Conservation (phyloP, 2,113 vertebrate genomes). For the Echinops telfairi region DNA sequence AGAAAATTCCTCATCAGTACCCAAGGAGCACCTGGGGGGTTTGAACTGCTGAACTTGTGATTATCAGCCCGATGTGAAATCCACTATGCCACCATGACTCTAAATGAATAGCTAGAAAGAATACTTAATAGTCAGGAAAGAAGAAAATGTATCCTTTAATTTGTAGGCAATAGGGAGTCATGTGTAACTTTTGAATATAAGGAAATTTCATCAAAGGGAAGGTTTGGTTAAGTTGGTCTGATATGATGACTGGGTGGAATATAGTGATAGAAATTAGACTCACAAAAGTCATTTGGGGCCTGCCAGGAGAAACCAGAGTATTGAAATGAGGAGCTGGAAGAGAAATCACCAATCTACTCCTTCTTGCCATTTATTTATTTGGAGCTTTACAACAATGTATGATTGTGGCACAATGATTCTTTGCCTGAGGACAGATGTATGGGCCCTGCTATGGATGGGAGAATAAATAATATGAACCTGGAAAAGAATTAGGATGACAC, state of each 20-base stretch:
- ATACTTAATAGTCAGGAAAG: background rate
- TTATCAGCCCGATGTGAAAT: too few species aligned
- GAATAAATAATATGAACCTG: slow-evolving; percentile 43
- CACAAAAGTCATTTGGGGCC: slow-evolving; percentile 38
- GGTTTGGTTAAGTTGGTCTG: slow-evolving; percentile 48
- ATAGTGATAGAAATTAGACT: slow-evolving; percentile 1
- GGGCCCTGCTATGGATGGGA: background rate
- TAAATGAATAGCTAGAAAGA: too few species aligned
- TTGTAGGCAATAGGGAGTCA: slow-evolving; percentile 6
- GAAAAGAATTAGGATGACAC: background rate
- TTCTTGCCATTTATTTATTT: slow-evolving; percentile 38
- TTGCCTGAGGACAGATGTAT: slow-evolving; percentile 12
- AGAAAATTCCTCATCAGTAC: too few species aligned
- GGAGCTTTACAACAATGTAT: slow-evolving; percentile 2
- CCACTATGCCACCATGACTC: too few species aligned
- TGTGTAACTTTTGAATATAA: background rate
- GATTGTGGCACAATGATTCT: background rate
- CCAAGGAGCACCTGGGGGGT: too few species aligned
- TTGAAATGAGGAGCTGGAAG: slow-evolving; percentile 19
- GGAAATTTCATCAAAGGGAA: background rate
- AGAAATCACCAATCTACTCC: slow-evolving; percentile 31
- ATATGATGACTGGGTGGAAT: background rate
- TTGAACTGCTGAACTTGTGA: too few species aligned
- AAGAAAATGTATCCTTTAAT: background rate
- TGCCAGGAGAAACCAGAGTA: slow-evolving; percentile 36